A percentile compares a stretch with the other conserved stretches of the same genome.
These are phyloP conservation scores for Indicator maculatus DNA, from an alignment of 2,113 vertebrate genomes.

Conservation along the genomic window DNA sequence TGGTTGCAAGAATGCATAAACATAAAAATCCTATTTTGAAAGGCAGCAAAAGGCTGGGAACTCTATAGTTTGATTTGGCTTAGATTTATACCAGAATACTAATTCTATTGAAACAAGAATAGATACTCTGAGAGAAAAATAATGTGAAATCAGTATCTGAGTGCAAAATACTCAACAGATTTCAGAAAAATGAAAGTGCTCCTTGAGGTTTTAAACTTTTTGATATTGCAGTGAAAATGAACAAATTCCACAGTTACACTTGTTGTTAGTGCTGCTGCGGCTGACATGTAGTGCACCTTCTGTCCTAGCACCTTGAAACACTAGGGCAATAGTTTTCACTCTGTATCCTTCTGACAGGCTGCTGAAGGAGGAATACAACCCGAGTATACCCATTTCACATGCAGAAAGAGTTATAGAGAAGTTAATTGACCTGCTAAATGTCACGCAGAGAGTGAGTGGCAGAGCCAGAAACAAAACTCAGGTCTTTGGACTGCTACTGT, in stretches of 20 bases:
- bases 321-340: background rate
- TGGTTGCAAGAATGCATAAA: background rate
- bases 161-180: background rate
- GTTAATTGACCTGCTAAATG: conserved; percentile 18
- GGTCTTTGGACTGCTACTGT: background rate
- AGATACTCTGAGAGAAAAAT: background rate
- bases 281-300: background rate
- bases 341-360: background rate
- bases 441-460: background rate
- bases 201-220: background rate
- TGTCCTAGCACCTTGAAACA: background rate
- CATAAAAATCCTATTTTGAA: background rate
- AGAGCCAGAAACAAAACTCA: background rate
- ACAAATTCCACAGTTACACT: background rate
- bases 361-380: background rate
- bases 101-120: background rate
- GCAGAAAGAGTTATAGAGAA: background rate
- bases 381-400: background rate
- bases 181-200: background rate
- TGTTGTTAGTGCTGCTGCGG: background rate
- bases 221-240: background rate
- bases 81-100: background rate
- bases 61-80: background rate
- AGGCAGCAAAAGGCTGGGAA: background rate
- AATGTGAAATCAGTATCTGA: background rate